These are phyloP conservation scores for Myotis myotis DNA, from an alignment of 2,797 vertebrate genomes.

Conservation along the genomic window DNA sequence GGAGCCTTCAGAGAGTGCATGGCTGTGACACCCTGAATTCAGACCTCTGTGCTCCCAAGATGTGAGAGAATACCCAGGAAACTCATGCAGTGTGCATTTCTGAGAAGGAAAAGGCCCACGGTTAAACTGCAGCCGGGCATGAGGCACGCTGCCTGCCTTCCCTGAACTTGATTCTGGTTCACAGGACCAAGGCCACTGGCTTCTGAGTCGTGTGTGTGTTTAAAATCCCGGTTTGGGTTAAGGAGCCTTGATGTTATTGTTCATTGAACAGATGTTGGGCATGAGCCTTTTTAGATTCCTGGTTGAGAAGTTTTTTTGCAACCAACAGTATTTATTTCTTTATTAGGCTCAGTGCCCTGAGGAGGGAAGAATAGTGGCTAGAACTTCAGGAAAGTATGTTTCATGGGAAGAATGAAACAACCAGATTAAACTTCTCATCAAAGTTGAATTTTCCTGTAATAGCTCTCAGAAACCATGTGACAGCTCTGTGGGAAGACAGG, in stretches of 20 bases:
- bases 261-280: not conserved
- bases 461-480: not conserved
- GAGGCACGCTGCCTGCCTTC: rapidly evolving
- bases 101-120: not conserved
- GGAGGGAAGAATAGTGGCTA: slow-evolving; percentile 8
- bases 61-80: not conserved
- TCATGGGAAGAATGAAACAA: slow-evolving; percentile 40
- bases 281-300: not conserved
- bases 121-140: rapidly evolving
- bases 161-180: rapidly evolving
- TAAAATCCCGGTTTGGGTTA: rapidly evolving
- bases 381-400: not conserved
- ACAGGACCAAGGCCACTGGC: no score
- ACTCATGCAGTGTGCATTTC: rapidly evolving
- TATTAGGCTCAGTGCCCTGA: not conserved
- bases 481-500: not conserved
- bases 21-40: rapidly evolving
- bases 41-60: rapidly evolving
- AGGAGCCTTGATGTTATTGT: not conserved
- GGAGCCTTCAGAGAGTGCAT: rapidly evolving
- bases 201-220: rapidly evolving
- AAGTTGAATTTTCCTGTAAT: slow-evolving; percentile 63
- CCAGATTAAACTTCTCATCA: slow-evolving; percentile 64
- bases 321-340: not conserved
- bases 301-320: not conserved